These are phyloP conservation scores for Falco peregrinus DNA, from an alignment of 2,797 vertebrate genomes.

Conservation along the genomic window DNA sequence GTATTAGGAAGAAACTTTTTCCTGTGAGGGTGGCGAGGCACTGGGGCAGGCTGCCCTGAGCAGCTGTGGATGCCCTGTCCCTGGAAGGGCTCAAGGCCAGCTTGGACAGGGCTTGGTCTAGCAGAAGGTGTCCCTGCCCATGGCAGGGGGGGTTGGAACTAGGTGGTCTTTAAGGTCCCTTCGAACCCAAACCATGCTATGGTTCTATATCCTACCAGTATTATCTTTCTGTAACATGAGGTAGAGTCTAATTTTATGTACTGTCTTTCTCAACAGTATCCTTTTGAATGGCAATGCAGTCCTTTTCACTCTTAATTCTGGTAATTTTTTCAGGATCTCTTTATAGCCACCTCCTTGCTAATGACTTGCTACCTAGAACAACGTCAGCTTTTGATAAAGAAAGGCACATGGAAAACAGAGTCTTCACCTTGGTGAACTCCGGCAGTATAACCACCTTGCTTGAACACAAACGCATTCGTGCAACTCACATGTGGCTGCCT, in stretches of 20 bases:
- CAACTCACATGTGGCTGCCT: not conserved
- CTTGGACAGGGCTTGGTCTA: accelerated
- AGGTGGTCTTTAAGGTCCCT: not conserved
- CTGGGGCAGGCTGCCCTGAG: not conserved
- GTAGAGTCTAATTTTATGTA: not conserved
- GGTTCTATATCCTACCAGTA: not conserved
- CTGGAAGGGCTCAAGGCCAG: not conserved
- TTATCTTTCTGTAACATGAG: not conserved
- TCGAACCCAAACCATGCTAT: not conserved
- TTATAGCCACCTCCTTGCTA: not conserved
- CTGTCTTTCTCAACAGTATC: not conserved
- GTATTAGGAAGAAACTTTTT: not conserved
- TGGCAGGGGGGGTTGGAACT: not conserved
- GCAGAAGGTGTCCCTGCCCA: not conserved
- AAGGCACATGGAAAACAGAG: not conserved
- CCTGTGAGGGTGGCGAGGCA: accelerated
- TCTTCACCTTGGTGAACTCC: not conserved
- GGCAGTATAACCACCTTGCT: not conserved
- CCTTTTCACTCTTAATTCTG: not conserved
- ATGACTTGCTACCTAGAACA: not conserved
- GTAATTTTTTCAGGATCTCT: not conserved
- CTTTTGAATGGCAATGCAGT: not conserved
- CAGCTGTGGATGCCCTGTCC: not conserved
- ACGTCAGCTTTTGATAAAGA: not conserved
- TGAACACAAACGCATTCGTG: not conserved